Evolutionary conservation across 2,888 invertebrate genomes (phyloP).

Genomic region (Anthrax anthrax): DNA sequence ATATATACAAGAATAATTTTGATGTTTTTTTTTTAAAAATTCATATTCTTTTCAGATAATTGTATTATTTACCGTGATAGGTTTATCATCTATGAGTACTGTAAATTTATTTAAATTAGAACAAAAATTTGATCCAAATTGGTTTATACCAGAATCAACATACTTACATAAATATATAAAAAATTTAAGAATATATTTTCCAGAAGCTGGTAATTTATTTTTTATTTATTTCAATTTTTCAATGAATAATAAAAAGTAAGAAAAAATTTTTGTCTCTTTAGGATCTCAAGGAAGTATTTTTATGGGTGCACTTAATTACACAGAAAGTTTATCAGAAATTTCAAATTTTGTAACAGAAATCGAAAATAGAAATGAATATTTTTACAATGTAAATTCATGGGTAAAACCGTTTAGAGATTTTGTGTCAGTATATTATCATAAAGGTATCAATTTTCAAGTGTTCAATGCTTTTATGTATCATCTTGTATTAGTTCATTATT

Average conservation of each 20-base stretch:
- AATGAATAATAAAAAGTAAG: too few relatives aligned
- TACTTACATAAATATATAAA: slow-evolving; percentile 48
- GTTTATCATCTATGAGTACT: slow-evolving; percentile 45
- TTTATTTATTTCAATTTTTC: too few relatives aligned
- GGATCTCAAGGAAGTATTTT: slow-evolving; percentile 46
- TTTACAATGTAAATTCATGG: slow-evolving; percentile 46
- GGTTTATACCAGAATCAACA: slow-evolving; percentile 61
- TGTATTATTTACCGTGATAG: slow-evolving; percentile 44
- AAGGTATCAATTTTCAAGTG: slow-evolving; percentile 28
- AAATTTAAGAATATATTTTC: slow-evolving; percentile 45
- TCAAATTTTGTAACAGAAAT: slow-evolving; percentile 40
- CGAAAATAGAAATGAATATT: slow-evolving; percentile 38
- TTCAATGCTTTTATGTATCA: background rate
- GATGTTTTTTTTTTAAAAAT: slow-evolving; percentile 3
- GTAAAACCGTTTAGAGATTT: slow-evolving; percentile 48
- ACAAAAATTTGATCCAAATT: slow-evolving; percentile 64
- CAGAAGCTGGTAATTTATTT: slow-evolving; percentile 43
- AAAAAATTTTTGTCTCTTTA: background rate
- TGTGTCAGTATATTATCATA: slow-evolving; percentile 42
- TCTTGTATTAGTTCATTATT: background rate
- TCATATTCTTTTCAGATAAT: slow-evolving; percentile 31
- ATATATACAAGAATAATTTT: slow-evolving; percentile 1
- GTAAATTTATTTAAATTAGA: slow-evolving; percentile 48
- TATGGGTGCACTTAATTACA: slow-evolving; percentile 52
- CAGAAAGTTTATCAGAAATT: slow-evolving; percentile 43